Evolutionary conservation across 1,140 invertebrate species (phyloP).

Genomic region (Pseudomyrmex gracilis): DNA sequence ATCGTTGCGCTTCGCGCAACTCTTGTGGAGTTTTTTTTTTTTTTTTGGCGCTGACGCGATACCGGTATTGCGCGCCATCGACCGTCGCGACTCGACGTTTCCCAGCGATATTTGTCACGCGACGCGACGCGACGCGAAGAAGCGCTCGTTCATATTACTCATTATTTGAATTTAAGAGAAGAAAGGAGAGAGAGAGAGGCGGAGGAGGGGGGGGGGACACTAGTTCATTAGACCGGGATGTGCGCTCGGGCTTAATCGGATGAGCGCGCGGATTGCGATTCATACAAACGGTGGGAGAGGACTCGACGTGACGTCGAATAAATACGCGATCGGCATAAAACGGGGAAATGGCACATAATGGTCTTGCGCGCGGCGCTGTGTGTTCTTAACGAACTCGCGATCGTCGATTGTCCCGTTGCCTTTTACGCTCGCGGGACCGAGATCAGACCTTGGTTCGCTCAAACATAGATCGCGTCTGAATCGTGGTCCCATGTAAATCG

Average conservation of each 20-base stretch:
- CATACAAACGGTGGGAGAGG: slow-evolving; percentile 32
- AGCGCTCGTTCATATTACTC: slow-evolving; percentile 65
- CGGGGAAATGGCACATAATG: slow-evolving; percentile 21
- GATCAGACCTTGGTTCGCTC: slow-evolving; percentile 26
- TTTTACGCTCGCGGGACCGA: slow-evolving; percentile 36
- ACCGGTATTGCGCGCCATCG: slow-evolving; percentile 33
- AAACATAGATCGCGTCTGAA: slow-evolving; percentile 40
- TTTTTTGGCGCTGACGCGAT: neutral
- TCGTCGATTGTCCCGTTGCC: slow-evolving; percentile 20
- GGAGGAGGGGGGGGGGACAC: slow-evolving; percentile 31
- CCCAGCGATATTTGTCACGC: slow-evolving; percentile 56
- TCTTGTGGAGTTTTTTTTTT: neutral
- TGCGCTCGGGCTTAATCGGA: slow-evolving; percentile 62
- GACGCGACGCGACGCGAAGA: neutral
- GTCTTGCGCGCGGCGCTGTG: neutral
- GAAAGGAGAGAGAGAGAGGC: slow-evolving; percentile 1
- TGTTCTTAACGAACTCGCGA: slow-evolving; percentile 43
- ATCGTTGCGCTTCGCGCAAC: slow-evolving; percentile 6
- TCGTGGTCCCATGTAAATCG: slow-evolving; percentile 48
- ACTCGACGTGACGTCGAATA: slow-evolving; percentile 47
- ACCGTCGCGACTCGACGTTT: slow-evolving; percentile 54
- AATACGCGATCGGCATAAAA: slow-evolving; percentile 50
- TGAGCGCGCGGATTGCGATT: slow-evolving; percentile 53
- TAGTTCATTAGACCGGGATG: slow-evolving; percentile 64
- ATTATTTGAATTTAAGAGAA: slow-evolving; percentile 57